phyloP scores from a whole-genome alignment of 2,113 vertebrate genomes.

The Pachypanchax playfairii region DNA sequence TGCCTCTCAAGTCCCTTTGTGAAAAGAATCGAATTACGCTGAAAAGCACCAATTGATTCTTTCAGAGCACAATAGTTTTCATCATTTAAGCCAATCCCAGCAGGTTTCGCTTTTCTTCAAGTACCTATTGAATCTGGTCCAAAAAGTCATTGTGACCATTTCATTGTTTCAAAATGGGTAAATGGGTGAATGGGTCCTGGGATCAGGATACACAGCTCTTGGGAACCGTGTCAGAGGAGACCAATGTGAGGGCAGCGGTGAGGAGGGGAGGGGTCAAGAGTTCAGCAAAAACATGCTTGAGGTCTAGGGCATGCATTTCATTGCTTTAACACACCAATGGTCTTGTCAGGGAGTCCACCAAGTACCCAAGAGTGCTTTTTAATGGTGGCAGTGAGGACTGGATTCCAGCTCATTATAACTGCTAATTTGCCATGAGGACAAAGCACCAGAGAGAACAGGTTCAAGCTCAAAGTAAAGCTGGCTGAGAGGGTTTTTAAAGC shows the following conservation, averaged over 20 bases:
- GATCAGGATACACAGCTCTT: slow-evolving; percentile 45
- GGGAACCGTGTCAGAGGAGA: slow-evolving; percentile 45
- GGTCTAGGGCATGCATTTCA: slow-evolving; percentile 44
- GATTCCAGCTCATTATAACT: slow-evolving; percentile 61
- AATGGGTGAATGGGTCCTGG: slow-evolving; percentile 59
- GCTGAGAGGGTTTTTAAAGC: slow-evolving; percentile 32
- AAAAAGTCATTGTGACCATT: slow-evolving; percentile 58
- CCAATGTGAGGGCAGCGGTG: slow-evolving; percentile 3
- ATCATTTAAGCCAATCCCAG: slow-evolving; percentile 74
- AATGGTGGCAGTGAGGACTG: slow-evolving; percentile 50
- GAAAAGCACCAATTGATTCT: slow-evolving; percentile 78
- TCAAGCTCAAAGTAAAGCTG: slow-evolving; percentile 45
- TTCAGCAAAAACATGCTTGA: slow-evolving; percentile 39
- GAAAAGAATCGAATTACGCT: slow-evolving; percentile 77
- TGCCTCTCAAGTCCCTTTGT: slow-evolving; percentile 75
- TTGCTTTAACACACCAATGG: slow-evolving; percentile 34
- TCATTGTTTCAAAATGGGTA: slow-evolving; percentile 68
- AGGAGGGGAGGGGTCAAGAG: slow-evolving; percentile 43
- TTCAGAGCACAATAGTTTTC: slow-evolving; percentile 75
- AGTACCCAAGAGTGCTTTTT: slow-evolving; percentile 60
- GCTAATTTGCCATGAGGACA: slow-evolving; percentile 55
- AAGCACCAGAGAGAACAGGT: slow-evolving; percentile 16
- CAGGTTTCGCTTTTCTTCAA: slow-evolving; percentile 58
- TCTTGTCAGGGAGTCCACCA: slow-evolving; percentile 28
- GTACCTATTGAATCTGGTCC: slow-evolving; percentile 67